A percentile compares a stretch with the other conserved stretches of the same genome.
Conservation (phyloP, 2,888 invertebrate species). For the Eueremaeus valkanovi region DNA sequence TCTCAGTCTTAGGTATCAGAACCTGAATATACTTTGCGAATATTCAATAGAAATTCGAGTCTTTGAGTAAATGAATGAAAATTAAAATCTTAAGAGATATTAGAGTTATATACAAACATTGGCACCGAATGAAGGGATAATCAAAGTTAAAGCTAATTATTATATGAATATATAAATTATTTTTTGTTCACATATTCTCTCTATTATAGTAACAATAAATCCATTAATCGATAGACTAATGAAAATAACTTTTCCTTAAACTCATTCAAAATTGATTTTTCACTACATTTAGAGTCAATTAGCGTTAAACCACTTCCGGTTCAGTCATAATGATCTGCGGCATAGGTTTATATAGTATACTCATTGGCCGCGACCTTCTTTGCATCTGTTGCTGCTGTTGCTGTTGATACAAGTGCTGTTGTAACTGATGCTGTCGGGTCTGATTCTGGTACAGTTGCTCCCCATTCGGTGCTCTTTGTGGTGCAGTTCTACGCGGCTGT, state of each 20-base stretch:
- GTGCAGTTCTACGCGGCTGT: constrained; percentile 39
- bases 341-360: constrained; percentile 48
- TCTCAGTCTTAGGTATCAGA: background rate
- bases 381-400: constrained; percentile 41
- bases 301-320: constrained; percentile 42
- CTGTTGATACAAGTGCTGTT: constrained; percentile 36
- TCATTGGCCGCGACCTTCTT: constrained; percentile 47
- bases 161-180: background rate
- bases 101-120: constrained; percentile 8
- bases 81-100: background rate
- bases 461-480: background rate
- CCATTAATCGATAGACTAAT: too few species aligned
- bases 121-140: constrained; percentile 12
- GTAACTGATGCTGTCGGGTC: constrained; percentile 29
- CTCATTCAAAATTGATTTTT: background rate
- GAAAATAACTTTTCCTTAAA: background rate
- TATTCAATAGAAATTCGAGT: background rate
- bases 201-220: background rate
- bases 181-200: background rate
- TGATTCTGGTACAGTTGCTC: constrained; percentile 37
- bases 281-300: background rate
- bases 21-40: constrained; percentile 21
- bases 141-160: background rate
- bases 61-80: background rate
- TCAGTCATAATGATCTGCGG: constrained; percentile 47